These are phyloP conservation scores for Cephalopachus bancanus DNA, from an alignment of 2,797 vertebrate species.

Conservation along the genomic window DNA sequence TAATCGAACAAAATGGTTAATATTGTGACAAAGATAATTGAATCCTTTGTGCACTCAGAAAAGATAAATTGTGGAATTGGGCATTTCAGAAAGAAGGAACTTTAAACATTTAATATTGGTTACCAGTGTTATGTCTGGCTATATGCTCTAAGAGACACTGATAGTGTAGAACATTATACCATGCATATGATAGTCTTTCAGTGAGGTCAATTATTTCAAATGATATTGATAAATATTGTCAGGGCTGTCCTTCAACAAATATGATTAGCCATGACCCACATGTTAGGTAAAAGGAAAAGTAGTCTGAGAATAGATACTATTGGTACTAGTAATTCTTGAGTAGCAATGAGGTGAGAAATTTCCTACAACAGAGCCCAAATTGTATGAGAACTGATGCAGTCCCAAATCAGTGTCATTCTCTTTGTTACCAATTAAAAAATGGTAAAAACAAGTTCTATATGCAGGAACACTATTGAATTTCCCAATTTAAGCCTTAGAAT, in stretches of 20 bases:
- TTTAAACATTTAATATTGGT: neutral
- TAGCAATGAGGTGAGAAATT: neutral
- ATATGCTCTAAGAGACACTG: neutral
- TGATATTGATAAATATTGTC: neutral
- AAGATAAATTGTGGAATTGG: neutral
- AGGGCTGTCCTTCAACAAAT: neutral
- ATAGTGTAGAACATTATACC: neutral
- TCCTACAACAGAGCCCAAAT: neutral
- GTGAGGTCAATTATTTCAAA: neutral
- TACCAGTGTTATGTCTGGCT: neutral
- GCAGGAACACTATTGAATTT: neutral
- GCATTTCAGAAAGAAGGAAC: neutral
- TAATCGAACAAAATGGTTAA: constrained; percentile 3
- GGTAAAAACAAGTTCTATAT: neutral
- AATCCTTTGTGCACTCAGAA: neutral
- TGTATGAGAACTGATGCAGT: neutral
- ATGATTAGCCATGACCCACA: neutral
- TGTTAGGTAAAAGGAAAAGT: neutral
- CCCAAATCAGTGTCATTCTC: neutral
- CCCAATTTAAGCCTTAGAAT: neutral
- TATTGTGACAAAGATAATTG: neutral
- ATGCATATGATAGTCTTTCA: neutral
- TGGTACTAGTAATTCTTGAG: neutral
- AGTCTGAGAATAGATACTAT: neutral
- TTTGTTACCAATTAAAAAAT: neutral